Conservation (phyloP, 2,797 vertebrate species). For the Falco novaeseelandiae region DNA sequence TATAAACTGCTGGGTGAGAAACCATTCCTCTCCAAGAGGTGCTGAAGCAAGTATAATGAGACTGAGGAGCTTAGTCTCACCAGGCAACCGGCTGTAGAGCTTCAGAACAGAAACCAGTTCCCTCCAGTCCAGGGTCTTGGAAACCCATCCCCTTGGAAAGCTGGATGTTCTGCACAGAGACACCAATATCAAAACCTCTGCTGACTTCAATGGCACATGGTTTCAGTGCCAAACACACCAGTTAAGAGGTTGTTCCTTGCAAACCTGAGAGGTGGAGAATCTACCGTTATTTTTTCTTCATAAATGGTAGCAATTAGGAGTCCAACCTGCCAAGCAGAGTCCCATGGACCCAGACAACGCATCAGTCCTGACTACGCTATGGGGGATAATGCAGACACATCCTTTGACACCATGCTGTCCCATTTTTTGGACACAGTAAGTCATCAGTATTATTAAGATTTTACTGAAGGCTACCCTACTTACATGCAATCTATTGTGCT, state of each 20-base stretch:
- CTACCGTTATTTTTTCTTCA: neutral
- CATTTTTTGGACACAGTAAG: neutral
- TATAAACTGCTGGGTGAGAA: neutral
- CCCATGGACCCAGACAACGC: neutral
- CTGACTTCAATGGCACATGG: fast-evolving
- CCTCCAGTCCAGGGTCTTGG: neutral
- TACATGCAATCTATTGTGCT: neutral
- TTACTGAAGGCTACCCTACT: neutral
- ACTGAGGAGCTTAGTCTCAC: neutral
- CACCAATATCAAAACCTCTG: neutral
- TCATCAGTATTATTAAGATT: neutral
- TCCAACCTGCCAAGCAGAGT: neutral
- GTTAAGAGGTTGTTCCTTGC: neutral
- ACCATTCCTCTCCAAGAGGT: neutral
- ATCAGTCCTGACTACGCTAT: neutral
- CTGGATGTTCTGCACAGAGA: neutral
- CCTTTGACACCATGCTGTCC: neutral
- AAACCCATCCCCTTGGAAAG: neutral
- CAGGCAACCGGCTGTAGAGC: neutral
- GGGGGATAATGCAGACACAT: neutral
- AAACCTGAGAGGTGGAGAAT: neutral
- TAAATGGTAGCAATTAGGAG: neutral
- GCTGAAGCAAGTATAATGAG: neutral
- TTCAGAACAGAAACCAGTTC: neutral
- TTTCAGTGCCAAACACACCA: neutral